phyloP scores from a whole-genome alignment of 1,140 invertebrate species.

The Aphis craccivora region DNA sequence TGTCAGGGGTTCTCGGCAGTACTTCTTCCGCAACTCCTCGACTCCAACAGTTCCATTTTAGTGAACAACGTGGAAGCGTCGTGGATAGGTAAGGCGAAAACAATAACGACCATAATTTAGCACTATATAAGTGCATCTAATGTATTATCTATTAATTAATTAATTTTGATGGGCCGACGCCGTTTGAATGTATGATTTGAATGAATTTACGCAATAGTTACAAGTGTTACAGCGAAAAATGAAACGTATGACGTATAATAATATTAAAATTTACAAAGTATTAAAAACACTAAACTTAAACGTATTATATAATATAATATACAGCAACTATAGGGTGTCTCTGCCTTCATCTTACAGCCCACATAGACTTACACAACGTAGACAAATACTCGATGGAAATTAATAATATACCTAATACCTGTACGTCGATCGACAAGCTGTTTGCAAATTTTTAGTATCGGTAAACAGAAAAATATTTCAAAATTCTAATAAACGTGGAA shows the following conservation, averaged over 20 bases:
- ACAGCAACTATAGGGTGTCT: neutral
- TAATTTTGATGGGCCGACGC: neutral
- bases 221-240: neutral
- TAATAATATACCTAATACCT: neutral
- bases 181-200: neutral
- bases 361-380: neutral
- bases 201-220: neutral
- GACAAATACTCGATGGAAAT: neutral
- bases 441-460: neutral
- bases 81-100: constrained; percentile 72
- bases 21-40: constrained; percentile 72
- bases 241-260: neutral
- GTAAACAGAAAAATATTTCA: neutral
- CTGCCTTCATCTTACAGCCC: too few species aligned
- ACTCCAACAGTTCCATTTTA: constrained; percentile 63
- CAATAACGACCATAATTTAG: neutral
- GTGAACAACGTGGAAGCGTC: constrained; percentile 70
- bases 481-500: neutral
- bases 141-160: neutral
- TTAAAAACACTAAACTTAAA: too few species aligned
- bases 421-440: neutral
- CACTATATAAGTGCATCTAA: neutral
- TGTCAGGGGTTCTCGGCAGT: constrained; percentile 79
- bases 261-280: neutral
- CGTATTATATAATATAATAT: neutral